phyloP scores from a whole-genome alignment of 2,888 invertebrate species.

The Drosophila meridiana region DNA sequence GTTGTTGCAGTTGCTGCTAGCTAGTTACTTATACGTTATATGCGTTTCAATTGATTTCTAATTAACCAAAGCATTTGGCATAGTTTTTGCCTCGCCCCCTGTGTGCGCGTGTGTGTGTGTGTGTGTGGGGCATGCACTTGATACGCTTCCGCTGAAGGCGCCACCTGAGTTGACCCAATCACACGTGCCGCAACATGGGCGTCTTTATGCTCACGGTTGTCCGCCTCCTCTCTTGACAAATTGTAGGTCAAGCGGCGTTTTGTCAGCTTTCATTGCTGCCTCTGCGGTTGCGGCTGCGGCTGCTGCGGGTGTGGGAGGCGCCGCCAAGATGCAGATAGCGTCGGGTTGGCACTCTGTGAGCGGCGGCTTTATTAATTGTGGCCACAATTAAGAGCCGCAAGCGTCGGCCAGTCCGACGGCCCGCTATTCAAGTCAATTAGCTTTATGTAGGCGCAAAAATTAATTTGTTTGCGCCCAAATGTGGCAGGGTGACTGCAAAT shows the following conservation, averaged over 20 bases:
- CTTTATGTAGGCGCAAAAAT: conserved; percentile 78
- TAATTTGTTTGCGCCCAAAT: conserved; percentile 76
- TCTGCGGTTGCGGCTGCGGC: neutral
- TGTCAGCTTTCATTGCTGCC: conserved; percentile 31
- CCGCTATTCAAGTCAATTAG: conserved; percentile 71
- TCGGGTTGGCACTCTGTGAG: conserved; percentile 22
- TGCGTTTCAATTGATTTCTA: conserved; percentile 75
- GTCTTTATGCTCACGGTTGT: conserved; percentile 4
- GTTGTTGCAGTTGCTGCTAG: conserved; percentile 20
- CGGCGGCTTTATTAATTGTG: conserved; percentile 57
- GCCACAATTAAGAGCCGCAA: conserved; percentile 51
- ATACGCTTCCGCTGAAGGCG: conserved; percentile 63
- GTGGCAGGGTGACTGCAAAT: conserved; percentile 60
- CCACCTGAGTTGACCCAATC: conserved; percentile 35
- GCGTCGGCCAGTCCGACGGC: conserved; percentile 9
- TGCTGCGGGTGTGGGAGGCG: conserved; percentile 39
- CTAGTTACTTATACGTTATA: conserved; percentile 39
- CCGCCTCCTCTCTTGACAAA: conserved; percentile 16
- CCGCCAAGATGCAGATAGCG: conserved; percentile 53
- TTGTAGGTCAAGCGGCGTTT: conserved; percentile 70
- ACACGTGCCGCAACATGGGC: conserved; percentile 53
- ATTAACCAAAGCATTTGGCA: conserved; percentile 62
- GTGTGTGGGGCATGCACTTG: conserved; percentile 58
- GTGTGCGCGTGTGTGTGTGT: conserved; percentile 18
- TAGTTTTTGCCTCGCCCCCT: conserved; percentile 26